Base-by-base conservation (phyloP, 2,797 vertebrate genomes). In the Micrastur ruficollis region DNA sequence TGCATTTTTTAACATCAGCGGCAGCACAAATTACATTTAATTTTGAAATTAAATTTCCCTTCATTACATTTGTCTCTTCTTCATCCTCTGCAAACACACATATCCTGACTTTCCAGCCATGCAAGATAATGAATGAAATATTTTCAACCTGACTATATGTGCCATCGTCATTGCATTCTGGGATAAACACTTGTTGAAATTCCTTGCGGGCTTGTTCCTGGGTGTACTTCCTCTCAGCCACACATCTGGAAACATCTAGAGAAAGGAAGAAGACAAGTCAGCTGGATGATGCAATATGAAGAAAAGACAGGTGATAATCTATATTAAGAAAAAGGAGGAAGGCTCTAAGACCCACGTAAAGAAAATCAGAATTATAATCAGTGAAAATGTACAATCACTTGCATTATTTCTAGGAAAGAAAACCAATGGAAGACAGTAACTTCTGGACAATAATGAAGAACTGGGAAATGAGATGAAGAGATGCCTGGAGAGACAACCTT, bases 121-220 rank as follows among this genome's bases (percentile, higher is more conserved):
- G 17, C 16, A 84, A 76, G 34, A 81, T 26, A 79, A 21, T 22
- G 49, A 93, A 85, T 49, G n/a, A 93, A 97, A 84, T 73, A 14
- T 18, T 38, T 75, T 91, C 82, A 78, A 99, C 99, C 99, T 99
- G 99, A 49, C 99, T 99, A 9, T 99, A 99, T 42, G 99, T 99
- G 95, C 99, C 99, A 5, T 99, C 99, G 0, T 99, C 99, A 46
- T 98, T 99, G 98, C 99, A 99, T 40, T 99, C 99, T 2, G 99
- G 99, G 76, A 99, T 99, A 96, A 99, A 99, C 85, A 99, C 99
- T 97, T 99, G 99, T 25, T 99, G 99, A 90, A 99, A 98, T 94
- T 99, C 98, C 96, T 99, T 99, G 98, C 99, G 99, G 91, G 99
- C 99, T 97, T 99, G 99, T 93, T 99, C 99, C 96, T 99, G 99